Conservation (phyloP, 2,797 vertebrate genomes). For the Champsocephalus esox region DNA sequence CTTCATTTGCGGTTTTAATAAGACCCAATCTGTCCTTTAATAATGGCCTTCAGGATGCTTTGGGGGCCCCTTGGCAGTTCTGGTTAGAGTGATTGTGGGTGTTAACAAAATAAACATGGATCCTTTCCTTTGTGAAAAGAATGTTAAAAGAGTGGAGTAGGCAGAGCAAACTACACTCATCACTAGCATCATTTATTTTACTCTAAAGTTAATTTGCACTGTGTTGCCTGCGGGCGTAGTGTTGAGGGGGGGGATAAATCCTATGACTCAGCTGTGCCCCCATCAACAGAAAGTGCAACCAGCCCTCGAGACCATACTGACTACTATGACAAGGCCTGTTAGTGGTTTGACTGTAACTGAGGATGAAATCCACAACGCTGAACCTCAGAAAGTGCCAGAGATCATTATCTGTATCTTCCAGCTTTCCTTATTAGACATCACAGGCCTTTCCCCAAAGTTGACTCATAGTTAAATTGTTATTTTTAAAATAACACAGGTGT, state of each 20-base stretch:
- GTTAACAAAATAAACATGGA: conserved; percentile 9
- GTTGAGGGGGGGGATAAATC: conserved; percentile 58
- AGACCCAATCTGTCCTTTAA: conserved; percentile 54
- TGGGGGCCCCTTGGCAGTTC: conserved; percentile 31
- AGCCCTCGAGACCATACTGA: conserved; percentile 41
- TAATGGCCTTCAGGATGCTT: conserved; percentile 47
- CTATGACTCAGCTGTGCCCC: conserved; percentile 63
- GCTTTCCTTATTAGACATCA: conserved; percentile 12
- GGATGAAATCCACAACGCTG: conserved; percentile 48
- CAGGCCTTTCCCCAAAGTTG: neutral
- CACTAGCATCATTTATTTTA: conserved; percentile 17
- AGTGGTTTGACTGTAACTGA: conserved; percentile 53
- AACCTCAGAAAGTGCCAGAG: conserved; percentile 14
- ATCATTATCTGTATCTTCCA: neutral
- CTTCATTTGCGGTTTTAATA: conserved; percentile 71
- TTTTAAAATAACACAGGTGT: neutral
- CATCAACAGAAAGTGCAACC: conserved; percentile 61
- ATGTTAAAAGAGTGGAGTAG: neutral
- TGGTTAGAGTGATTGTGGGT: conserved; percentile 33
- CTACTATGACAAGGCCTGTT: conserved; percentile 41
- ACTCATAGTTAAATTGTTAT: neutral
- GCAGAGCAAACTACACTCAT: conserved; percentile 19
- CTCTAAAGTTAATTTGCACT: conserved; percentile 25
- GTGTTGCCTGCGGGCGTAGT: conserved; percentile 53
- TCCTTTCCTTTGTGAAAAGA: neutral